A percentile compares a stretch with the other conserved stretches of the same genome.
Conservation (phyloP, 2,797 vertebrate genomes). For the Epinephelus coioides region DNA sequence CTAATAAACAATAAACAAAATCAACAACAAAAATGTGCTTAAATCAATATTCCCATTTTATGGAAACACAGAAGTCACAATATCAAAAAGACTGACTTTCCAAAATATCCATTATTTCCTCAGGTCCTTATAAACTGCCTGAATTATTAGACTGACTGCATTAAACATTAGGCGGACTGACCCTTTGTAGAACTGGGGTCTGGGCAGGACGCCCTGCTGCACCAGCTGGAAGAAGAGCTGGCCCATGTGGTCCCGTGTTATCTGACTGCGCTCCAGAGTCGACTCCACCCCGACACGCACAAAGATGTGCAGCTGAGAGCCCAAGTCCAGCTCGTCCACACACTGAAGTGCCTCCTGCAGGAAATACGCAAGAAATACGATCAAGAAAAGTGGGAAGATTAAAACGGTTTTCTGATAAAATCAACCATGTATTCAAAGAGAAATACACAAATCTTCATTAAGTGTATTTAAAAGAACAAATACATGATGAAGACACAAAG, state of each 20-base stretch:
- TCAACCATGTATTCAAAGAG: neutral
- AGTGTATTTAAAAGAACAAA: neutral
- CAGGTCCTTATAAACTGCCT: no score
- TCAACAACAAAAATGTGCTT: no score
- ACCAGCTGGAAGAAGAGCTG: conserved; percentile 93
- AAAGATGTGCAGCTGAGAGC: conserved; percentile 89
- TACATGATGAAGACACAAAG: neutral
- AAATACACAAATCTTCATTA: neutral
- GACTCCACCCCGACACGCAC: conserved; percentile 95
- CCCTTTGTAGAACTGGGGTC: conserved; percentile 94
- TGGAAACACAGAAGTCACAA: no score
- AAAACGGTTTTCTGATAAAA: neutral
- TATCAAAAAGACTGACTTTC: no score
- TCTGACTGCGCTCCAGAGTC: conserved; percentile 96
- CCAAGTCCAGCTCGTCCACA: conserved; percentile 91
- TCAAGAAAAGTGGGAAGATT: neutral
- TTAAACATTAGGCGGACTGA: conserved; percentile 70
- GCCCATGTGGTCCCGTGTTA: conserved; percentile 97
- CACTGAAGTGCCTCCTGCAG: conserved; percentile 95
- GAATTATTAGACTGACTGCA: no score
- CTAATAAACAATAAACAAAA: no score
- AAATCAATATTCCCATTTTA: no score
- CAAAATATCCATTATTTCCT: no score
- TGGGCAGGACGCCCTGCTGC: conserved; percentile 90
- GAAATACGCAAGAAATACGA: neutral